Percentiles rank a stretch among this genome's conserved stretches.
phyloP scores from a whole-genome alignment of 2,888 invertebrate species.

The Agapetus fuscipes region DNA sequence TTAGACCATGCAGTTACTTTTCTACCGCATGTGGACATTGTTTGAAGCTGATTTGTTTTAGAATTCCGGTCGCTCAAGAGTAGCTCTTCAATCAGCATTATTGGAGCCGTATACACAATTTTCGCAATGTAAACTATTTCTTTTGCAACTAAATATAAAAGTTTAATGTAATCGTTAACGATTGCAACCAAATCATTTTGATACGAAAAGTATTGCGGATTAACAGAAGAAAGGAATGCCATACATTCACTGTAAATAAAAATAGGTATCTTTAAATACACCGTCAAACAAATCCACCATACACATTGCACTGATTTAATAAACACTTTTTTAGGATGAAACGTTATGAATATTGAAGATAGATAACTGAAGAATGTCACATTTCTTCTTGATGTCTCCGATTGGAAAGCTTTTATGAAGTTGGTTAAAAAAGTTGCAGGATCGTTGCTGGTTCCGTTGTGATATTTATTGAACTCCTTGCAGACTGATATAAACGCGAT shows the following conservation, averaged over 20 bases:
- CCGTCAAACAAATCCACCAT: constrained; percentile 26
- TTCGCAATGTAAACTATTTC: constrained; percentile 35
- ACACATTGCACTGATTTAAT: constrained; percentile 27
- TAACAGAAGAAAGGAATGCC: constrained; percentile 31
- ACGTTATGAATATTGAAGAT: constrained; percentile 20
- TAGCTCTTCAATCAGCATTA: constrained; percentile 47
- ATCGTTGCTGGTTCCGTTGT: constrained; percentile 36
- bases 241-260: constrained; percentile 33
- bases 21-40: constrained; percentile 57
- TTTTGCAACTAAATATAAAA: constrained; percentile 31
- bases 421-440: constrained; percentile 37
- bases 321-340: constrained; percentile 35
- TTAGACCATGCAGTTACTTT: constrained; percentile 67
- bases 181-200: constrained; percentile 29
- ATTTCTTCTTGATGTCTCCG: constrained; percentile 35
- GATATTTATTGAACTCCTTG: constrained; percentile 53
- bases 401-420: constrained; percentile 35
- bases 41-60: constrained; percentile 46
- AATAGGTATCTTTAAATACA: constrained; percentile 30
- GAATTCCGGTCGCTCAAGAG: constrained; percentile 46
- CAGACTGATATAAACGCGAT: constrained; percentile 56
- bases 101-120: constrained; percentile 39
- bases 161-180: constrained; percentile 34
- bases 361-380: constrained; percentile 34
- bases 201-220: constrained; percentile 29